Conservation (phyloP, 1,140 invertebrate species). For the Eriocheir sinensis region DNA sequence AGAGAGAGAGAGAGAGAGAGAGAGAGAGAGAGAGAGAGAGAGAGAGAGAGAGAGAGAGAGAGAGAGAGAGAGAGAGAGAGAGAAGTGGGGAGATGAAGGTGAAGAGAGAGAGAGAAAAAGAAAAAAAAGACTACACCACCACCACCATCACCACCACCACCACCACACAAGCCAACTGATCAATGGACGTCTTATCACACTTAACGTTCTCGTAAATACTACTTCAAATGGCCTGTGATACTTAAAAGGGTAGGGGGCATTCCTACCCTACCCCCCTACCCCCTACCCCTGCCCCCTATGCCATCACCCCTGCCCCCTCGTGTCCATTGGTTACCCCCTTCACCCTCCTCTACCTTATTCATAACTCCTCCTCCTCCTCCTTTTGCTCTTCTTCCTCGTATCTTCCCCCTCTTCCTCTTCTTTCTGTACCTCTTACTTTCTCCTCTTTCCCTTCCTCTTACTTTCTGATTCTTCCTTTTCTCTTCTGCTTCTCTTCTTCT, state of each 20-base stretch:
- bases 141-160: background rate
- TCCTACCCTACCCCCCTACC: background rate
- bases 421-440: no score
- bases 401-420: no score
- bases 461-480: background rate
- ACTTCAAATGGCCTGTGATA: conserved; percentile 65
- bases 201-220: conserved; percentile 58
- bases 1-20: background rate
- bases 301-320: no score
- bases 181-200: conserved; percentile 57
- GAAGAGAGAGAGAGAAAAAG: background rate
- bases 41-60: background rate
- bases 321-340: no score
- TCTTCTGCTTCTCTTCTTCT: no score
- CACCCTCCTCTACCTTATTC: no score
- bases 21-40: conserved; percentile 37
- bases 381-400: no score
- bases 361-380: no score
- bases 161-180: background rate
- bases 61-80: conserved; percentile 41
- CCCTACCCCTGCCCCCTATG: background rate
- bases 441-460: no score
- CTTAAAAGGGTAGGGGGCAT: conserved; percentile 29
- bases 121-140: background rate
- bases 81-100: conserved; percentile 28